A percentile compares a stretch with the other conserved stretches of the same genome.
Conservation (phyloP, 2,797 vertebrate species). For the Eidolon dupreanum region DNA sequence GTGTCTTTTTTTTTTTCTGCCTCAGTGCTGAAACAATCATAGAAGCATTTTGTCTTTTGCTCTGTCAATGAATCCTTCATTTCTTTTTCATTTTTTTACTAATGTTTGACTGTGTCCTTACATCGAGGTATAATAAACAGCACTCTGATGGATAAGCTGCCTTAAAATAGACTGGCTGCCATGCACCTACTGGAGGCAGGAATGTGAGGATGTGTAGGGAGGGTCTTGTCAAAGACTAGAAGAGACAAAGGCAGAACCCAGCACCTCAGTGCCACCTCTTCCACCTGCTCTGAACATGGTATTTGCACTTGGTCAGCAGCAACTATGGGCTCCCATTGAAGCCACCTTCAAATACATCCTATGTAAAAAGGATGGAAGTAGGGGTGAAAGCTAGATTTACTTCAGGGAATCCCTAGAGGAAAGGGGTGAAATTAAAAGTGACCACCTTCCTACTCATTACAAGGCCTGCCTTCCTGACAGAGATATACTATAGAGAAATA, state of each 20-base stretch:
- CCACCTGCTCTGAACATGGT: background rate
- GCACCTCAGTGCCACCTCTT: background rate
- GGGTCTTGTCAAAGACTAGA: background rate
- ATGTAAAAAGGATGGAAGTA: background rate
- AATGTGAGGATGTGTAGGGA: fast-evolving
- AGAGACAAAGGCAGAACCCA: background rate
- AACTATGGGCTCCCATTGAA: background rate
- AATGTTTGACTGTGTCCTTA: background rate
- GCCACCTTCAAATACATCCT: background rate
- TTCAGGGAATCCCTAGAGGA: background rate
- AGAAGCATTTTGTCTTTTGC: background rate
- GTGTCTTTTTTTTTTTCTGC: background rate
- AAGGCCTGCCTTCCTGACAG: background rate
- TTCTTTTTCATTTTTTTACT: constrained; percentile 11
- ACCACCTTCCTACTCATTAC: background rate
- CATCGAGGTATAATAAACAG: background rate
- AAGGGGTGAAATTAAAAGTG: background rate
- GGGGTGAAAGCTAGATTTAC: background rate
- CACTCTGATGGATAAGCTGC: background rate
- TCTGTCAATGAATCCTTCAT: background rate
- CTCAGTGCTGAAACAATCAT: constrained; percentile 1
- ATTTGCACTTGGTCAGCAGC: background rate
- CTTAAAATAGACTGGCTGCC: background rate
- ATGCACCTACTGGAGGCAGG: background rate
- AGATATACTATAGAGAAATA: background rate